Evolutionary conservation across 2,888 invertebrate species (phyloP).

Genomic region (Drosophila phalerata): DNA sequence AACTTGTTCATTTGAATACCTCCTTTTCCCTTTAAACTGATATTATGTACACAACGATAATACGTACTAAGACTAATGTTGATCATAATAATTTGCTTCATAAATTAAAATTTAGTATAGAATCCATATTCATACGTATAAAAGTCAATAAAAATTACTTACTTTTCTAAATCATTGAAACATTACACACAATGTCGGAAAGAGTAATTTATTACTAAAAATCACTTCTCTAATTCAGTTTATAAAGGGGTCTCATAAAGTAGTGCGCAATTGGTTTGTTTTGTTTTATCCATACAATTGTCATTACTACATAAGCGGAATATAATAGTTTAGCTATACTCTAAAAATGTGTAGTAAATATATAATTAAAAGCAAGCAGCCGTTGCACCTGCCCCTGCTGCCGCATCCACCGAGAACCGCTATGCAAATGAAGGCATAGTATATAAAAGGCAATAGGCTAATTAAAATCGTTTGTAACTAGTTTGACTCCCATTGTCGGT

Average conservation of each 20-base stretch:
- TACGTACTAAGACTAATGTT: background rate
- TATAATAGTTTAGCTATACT: background rate
- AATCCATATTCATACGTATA: too few species aligned
- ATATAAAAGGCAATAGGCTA: slow-evolving; percentile 68
- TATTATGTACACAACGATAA: too few species aligned
- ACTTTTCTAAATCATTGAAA: too few species aligned
- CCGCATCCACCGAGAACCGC: slow-evolving; percentile 4
- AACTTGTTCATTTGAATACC: too few species aligned
- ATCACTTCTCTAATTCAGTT: too few species aligned
- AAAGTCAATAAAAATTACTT: too few species aligned
- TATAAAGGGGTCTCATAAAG: too few species aligned
- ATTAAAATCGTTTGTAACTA: slow-evolving; percentile 70
- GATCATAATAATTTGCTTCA: too few species aligned
- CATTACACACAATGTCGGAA: too few species aligned
- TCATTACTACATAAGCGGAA: background rate
- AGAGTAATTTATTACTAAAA: too few species aligned
- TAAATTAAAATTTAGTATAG: too few species aligned
- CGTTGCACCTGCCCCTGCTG: background rate
- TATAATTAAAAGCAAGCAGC: slow-evolving; percentile 33
- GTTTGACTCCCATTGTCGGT: slow-evolving; percentile 36
- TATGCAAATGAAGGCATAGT: slow-evolving; percentile 60
- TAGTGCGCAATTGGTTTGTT: background rate
- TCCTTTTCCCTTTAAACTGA: too few species aligned
- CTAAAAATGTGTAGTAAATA: slow-evolving; percentile 13
- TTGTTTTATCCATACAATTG: background rate